Evolutionary conservation across 2,797 vertebrate genomes (phyloP), one percentile per base, ranked within the genome.

Genomic region (Phoxinus dragarum): DNA sequence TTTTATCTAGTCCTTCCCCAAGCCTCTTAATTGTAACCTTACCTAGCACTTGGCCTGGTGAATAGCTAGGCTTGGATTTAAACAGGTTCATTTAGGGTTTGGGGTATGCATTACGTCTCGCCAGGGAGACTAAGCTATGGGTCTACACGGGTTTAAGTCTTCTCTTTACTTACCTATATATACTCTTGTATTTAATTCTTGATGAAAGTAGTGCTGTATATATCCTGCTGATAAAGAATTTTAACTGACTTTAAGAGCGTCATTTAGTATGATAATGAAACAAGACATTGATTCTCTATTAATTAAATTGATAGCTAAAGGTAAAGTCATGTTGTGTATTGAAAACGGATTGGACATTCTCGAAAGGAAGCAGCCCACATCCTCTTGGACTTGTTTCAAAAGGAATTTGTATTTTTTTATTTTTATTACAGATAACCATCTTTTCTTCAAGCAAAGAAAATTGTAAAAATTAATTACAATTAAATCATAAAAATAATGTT

Each of bases 11-110:
- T 84, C 68, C 72, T 85, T 69, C 71, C 80, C 59, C 34, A 21
- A 73, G 77, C 21, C 84, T 83, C 84, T 82, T 84, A 74, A 82
- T 81, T 86, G 88, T 61, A 90, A 90, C 80, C 40, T n/a, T 73
- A 86, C 76, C 80, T 84, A 66, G 76, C 74, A 61, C 14, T 68
- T 84, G 79, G 75, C 72, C 36, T 36, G 80, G 73, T 84, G 79
- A 89, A 85, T 84, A 73, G 31, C 80, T 44, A 80, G 68, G 77
- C 64, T 86, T 79, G 79, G 84, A 89, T 88, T 86, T 88, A 79
- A 85, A 83, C 61, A 88, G 81, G 86, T 86, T 84, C 82, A 86
- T 86, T 88, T 87, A 87, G 82, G 74, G 87, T 88, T 87, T 89
- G 81, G 17, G 66, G 64, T 77, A 66, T 75, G 76, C 79, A 76